phyloP scores from a whole-genome alignment of 2,797 vertebrate genomes.

The Glossophaga mutica region DNA sequence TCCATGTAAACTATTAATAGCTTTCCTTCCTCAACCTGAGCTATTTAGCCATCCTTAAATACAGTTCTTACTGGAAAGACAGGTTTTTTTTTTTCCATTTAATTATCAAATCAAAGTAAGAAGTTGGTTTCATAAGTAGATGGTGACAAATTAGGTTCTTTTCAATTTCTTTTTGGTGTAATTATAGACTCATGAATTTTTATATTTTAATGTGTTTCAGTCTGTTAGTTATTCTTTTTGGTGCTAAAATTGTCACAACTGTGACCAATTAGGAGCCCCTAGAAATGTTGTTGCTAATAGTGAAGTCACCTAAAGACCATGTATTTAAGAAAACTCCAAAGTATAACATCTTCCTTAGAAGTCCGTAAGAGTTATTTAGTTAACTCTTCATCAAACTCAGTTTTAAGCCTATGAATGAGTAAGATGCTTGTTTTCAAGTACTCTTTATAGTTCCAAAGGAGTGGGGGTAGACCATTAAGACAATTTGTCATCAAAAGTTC shows the following conservation, averaged over 20 bases:
- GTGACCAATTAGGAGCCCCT: background rate
- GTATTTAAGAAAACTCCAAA: constrained; percentile 14
- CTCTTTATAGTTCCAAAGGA: background rate
- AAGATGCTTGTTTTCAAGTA: background rate
- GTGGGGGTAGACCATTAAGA: background rate
- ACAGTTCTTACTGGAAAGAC: constrained; percentile 24
- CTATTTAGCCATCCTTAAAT: constrained; percentile 10
- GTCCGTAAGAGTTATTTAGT: background rate
- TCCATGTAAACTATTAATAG: background rate
- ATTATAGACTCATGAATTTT: background rate
- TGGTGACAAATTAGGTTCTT: background rate
- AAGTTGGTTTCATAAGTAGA: constrained; percentile 18
- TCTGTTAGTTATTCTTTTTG: background rate
- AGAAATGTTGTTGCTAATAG: background rate
- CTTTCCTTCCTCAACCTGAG: background rate
- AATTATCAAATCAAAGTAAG: background rate
- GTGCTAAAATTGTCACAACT: background rate
- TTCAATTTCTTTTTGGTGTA: background rate
- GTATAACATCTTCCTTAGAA: background rate
- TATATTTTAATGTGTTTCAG: constrained; percentile 8
- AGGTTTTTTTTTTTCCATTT: background rate
- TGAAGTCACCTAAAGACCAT: background rate
- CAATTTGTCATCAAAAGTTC: background rate
- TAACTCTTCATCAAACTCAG: background rate
- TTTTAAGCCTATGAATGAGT: background rate